phyloP scores from a whole-genome alignment of 1,140 invertebrate genomes.

The Anastrepha obliqua region DNA sequence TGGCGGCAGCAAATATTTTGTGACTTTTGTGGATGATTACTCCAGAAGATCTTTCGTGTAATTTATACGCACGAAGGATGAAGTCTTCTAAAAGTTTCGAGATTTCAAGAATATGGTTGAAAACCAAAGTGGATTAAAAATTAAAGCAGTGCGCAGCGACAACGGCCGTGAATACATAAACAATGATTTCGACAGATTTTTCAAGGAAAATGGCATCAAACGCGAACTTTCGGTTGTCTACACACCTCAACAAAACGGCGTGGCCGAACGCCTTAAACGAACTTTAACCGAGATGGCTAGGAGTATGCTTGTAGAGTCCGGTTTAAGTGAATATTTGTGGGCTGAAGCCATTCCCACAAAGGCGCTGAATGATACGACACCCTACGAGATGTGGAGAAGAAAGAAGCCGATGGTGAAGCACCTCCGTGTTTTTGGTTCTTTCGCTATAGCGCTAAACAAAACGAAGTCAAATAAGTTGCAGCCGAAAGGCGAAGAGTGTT shows the following conservation, averaged over 20 bases:
- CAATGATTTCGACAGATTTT: conserved; percentile 42
- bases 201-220: conserved; percentile 58
- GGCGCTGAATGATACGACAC: conserved; percentile 61
- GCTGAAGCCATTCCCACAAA: conserved; percentile 66
- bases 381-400: conserved; percentile 46
- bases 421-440: conserved; percentile 62
- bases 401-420: conserved; percentile 62
- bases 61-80: conserved; percentile 72
- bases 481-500: neutral
- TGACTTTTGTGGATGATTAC: conserved; percentile 75
- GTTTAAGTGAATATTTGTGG: conserved; percentile 66
- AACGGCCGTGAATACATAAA: conserved; percentile 57
- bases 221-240: conserved; percentile 54
- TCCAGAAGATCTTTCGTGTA: conserved; percentile 67
- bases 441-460: conserved; percentile 57
- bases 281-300: conserved; percentile 66
- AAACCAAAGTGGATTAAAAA: conserved; percentile 62
- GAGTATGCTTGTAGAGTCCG: conserved; percentile 70
- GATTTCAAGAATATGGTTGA: conserved; percentile 63
- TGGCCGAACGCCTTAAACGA: conserved; percentile 64
- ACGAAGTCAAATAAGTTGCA: conserved; percentile 29
- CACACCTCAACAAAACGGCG: conserved; percentile 70
- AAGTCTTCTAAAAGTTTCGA: conserved; percentile 69
- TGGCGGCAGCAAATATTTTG: conserved; percentile 70
- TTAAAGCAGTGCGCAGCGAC: conserved; percentile 54